Percentiles rank a stretch among this genome's conserved stretches.
These are phyloP conservation scores for Typhlomys cinereus DNA, from an alignment of 2,113 vertebrate genomes.

Conservation along the genomic window DNA sequence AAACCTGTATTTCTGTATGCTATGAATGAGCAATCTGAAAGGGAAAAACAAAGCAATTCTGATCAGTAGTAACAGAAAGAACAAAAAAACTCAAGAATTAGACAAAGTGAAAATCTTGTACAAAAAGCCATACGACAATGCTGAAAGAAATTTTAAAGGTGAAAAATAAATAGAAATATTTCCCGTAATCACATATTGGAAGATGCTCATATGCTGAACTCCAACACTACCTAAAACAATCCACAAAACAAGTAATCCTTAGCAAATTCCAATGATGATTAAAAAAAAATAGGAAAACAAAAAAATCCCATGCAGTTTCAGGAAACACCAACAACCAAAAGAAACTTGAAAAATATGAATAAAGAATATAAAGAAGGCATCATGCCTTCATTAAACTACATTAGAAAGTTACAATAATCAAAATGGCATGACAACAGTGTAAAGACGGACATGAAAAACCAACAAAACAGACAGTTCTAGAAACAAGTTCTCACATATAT, in stretches of 20 bases:
- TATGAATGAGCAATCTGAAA: not conserved
- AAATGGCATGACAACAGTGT: not conserved
- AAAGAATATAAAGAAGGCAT: not conserved
- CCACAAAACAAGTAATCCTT: not conserved
- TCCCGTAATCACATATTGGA: not conserved
- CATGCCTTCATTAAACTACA: not conserved
- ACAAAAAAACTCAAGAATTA: not conserved
- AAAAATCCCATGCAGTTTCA: not conserved
- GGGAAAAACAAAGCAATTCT: not conserved
- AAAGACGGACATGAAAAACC: not conserved
- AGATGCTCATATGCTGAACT: not conserved
- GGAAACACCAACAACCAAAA: not conserved
- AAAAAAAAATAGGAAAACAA: not conserved
- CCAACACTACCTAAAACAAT: not conserved
- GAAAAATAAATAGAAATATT: not conserved
- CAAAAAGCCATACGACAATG: not conserved
- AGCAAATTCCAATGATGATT: not conserved
- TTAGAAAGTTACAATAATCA: not conserved
- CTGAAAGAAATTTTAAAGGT: too few species aligned
- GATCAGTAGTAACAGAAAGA: not conserved
- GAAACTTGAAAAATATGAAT: not conserved
- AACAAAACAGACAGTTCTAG: not conserved
- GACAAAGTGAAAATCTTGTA: not conserved
- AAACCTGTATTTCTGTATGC: not conserved
- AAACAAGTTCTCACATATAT: not conserved